These are phyloP conservation scores for Trissolcus japonicus DNA, from an alignment of 2,888 invertebrate genomes.

Conservation along the genomic window DNA sequence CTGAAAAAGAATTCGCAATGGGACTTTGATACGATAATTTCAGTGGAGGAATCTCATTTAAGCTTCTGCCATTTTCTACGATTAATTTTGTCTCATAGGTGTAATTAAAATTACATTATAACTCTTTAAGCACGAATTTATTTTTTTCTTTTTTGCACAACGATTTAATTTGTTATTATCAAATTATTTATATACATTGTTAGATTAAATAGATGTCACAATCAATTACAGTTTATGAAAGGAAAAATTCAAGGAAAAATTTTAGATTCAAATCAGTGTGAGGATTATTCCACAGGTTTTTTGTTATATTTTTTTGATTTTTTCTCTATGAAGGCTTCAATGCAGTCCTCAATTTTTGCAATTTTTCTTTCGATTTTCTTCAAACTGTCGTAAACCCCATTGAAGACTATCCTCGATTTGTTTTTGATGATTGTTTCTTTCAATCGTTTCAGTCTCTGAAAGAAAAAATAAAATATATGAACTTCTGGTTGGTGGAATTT, in stretches of 20 bases:
- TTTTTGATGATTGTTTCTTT: not conserved
- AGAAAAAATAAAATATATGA: not conserved
- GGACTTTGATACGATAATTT: constrained; percentile 1
- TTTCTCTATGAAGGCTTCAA: not conserved
- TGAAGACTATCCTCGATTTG: not conserved
- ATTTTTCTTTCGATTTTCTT: not conserved
- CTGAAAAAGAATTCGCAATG: not conserved
- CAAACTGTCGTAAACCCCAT: not conserved
- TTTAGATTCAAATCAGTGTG: too few relatives aligned
- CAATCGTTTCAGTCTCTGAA: not conserved
- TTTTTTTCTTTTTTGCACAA: too few relatives aligned
- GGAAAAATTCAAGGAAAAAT: too few relatives aligned
- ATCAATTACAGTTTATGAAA: too few relatives aligned
- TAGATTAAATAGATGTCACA: too few relatives aligned
- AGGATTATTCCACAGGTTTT: too few relatives aligned
- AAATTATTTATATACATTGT: too few relatives aligned
- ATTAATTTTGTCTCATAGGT: not conserved
- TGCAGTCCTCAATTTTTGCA: not conserved
- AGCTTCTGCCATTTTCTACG: not conserved
- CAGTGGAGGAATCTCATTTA: not conserved
- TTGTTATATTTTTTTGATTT: not conserved
- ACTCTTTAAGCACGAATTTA: too few relatives aligned
- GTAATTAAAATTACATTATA: too few relatives aligned
- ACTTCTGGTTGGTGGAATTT: too few relatives aligned
- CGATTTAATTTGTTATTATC: too few relatives aligned